These are phyloP conservation scores for Tubiluchus corallicola DNA, from an alignment of 2,888 invertebrate species.

Conservation along the genomic window DNA sequence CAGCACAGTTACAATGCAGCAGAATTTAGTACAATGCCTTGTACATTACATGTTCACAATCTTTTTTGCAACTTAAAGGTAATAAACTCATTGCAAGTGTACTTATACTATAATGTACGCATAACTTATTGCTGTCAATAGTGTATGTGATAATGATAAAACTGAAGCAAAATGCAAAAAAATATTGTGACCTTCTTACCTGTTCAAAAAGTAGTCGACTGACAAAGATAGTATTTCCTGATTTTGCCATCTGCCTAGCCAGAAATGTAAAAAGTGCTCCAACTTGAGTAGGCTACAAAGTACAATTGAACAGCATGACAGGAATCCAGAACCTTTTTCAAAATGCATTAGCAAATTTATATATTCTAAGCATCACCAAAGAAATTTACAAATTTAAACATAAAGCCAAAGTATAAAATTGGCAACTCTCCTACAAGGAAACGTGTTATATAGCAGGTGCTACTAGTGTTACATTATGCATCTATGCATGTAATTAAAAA, in stretches of 20 bases:
- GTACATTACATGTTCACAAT: too few relatives aligned
- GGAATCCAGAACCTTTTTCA: too few relatives aligned
- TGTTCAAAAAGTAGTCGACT: constrained; percentile 40
- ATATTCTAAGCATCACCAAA: constrained; percentile 11
- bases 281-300: constrained; percentile 38
- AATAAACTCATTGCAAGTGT: too few relatives aligned
- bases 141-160: background rate
- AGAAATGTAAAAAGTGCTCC: constrained; percentile 45
- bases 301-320: too few relatives aligned
- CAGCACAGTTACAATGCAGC: too few relatives aligned
- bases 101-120: too few relatives aligned
- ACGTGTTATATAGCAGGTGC: too few relatives aligned
- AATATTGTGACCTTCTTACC: constrained; percentile 18
- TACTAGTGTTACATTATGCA: too few relatives aligned
- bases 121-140: background rate
- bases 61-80: too few relatives aligned
- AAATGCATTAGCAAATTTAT: too few relatives aligned
- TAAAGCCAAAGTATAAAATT: background rate
- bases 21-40: too few relatives aligned
- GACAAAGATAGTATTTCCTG: constrained; percentile 30
- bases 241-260: constrained; percentile 41
- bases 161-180: background rate
- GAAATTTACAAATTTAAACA: constrained; percentile 1
- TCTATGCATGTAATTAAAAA: too few relatives aligned
- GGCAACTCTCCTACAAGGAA: constrained; percentile 41